Base-by-base conservation (phyloP, 2,888 invertebrate species). In the Philereme transversata region DNA sequence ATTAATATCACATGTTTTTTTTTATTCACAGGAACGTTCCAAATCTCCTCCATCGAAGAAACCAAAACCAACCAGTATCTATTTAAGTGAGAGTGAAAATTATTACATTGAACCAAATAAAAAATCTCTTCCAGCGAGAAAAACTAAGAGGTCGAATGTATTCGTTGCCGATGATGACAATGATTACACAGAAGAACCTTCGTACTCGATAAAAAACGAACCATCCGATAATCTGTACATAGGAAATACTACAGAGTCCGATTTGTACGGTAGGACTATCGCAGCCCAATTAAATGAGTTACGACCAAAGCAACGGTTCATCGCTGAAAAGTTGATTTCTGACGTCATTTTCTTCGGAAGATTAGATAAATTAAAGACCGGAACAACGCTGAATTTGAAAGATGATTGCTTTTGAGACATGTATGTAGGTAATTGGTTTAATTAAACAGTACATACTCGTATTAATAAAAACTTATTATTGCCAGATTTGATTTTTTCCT, bases 261-360 rank as follows among this genome's bases (percentile, higher is more conserved):
- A 67, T 45, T 51, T 45, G 1, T 70, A 57, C 40, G 80, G 79
- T 0, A 72, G 58, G 49, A 74, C 76, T 0, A 34, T 82, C 9
- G 77, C 75, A 0, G 60, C 72, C 0, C 81, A 81, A 55, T 63
- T 82, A 6, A 69, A 65, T 22, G 74, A 78, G 49, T 51, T 82
- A 35, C 64, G 67, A 8, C 64, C 69, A 0, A 57, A 68, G 51
- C 82, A 82, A 67, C 67, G 76, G 56, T 68, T 62, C 34, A 69
- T 78, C 35, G 81, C 82, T 0, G 78, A 82, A 57, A 82, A 81
- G 73, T 62, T 83, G n/a, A 82, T 83, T 8, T 80, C 80, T 0
- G 81, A 81, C 11, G 66, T 81, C 8, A 75, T 82, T 59, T 81
- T 75, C 57, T 68, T 71, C 51, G 81, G 67, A 7, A 73, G 81